Percentiles rank a stretch among this genome's conserved stretches.
These are phyloP conservation scores for Venustaconcha ellipsiformis DNA, from an alignment of 1,140 invertebrate genomes.

Conservation along the genomic window DNA sequence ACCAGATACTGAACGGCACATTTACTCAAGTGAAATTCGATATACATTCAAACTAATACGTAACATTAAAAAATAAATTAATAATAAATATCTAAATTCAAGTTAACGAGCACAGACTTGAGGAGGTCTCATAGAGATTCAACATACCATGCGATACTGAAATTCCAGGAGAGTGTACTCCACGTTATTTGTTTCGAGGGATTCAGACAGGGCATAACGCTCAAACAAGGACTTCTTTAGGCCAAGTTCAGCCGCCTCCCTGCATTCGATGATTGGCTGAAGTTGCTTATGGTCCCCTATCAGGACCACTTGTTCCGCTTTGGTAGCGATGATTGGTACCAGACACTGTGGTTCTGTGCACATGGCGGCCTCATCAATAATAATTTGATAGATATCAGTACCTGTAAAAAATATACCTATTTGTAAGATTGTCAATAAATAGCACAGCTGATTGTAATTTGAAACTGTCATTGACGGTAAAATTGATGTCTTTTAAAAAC, in stretches of 20 bases:
- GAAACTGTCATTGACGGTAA: no score
- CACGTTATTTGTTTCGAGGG: conserved; percentile 4
- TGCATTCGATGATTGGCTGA: conserved; percentile 54
- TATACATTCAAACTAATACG: no score
- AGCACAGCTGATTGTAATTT: no score
- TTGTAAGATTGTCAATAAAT: no score
- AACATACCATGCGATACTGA: conserved; percentile 63
- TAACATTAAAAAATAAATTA: no score
- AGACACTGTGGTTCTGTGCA: conserved; percentile 61
- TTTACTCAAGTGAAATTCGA: no score
- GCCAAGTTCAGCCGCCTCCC: conserved; percentile 49
- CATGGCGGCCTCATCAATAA: conserved; percentile 64
- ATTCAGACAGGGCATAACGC: conserved; percentile 38
- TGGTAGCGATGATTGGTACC: conserved; percentile 54
- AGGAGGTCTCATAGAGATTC: no score
- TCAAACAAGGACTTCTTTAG: conserved; percentile 61
- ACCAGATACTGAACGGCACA: no score
- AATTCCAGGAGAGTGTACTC: conserved; percentile 36
- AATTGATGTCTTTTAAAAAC: no score
- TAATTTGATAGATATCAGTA: conserved; percentile 35
- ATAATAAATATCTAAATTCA: no score
- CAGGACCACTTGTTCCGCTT: conserved; percentile 60
- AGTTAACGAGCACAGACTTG: no score
- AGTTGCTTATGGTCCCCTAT: conserved; percentile 66
- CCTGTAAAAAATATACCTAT: no score